Base-by-base conservation (phyloP, 2,113 vertebrate species). In the Vireo altiloquus region DNA sequence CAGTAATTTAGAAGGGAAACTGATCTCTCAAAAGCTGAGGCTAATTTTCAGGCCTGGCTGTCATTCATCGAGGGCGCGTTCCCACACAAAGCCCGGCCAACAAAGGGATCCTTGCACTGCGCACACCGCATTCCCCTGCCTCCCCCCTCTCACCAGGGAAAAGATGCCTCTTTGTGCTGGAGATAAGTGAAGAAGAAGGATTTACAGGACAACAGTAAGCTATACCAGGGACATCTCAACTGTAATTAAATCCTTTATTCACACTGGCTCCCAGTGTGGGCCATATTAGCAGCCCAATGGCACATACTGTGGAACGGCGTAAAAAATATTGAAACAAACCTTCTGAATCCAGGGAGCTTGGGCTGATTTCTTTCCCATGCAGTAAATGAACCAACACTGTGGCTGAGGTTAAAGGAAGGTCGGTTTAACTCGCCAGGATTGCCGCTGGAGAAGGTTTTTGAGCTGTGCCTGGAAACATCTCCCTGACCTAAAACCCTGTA, bases 91-190 rank as follows among this genome's bases (percentile, higher is more conserved):
- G 89, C 85, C 68, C 2, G 0, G 63, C 80, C 86, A 91, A 94
- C 83, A 97, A 97, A 97, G 97, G 80, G 47, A 60, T 75, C 77
- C 82, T 89, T 84, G 71, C 87, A 27, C 61, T 1, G 60, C 0
- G 1, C 6, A 0, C 5, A 5, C 25, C 3, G 1, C 87, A 3
- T 64, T 39, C 68, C 89, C 50, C n/a, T 18, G 46, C 40, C 90
- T 96, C 76, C 79, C 72, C 89, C 72, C 94, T 27, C 56, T 61
- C 65, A 19, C 50, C 2, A 1, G 57, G 39, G 76, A 95, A 96
- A 94, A 96, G 92, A 70, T 53, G 65, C 37, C 24, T 82, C 91
- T 97, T 97, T 97, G 91, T 96, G 75, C 87, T 84, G 53, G 72
- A 63, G 64, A 84, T 65, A 89, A 95, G 88, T 65, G 80, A 72